Evolutionary conservation across 2,888 invertebrate genomes (phyloP), one percentile per base, ranked within the genome.

Genomic region (Sepioteuthis lessoniana): DNA sequence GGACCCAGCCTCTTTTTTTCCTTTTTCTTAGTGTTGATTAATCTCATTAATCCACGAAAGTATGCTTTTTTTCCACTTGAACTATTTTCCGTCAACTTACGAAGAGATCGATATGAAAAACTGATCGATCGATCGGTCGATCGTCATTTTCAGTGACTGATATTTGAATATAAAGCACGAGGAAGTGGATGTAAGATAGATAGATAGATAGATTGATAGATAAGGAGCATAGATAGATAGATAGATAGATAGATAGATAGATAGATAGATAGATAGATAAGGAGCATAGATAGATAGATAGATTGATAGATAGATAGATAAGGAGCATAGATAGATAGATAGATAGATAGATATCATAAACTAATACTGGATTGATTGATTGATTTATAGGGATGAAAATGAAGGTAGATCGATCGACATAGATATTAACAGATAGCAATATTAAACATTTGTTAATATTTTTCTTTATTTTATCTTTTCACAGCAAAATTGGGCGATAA

Each of bases 391-490:
- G n/a, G 19, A 16, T 35, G 25, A 4, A 91, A 37, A 37, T 7
- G 0, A 5, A 37, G 25, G 38, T 91, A 10, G 21, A 16, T 37
- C 37, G 16, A 90, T 37, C 16, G n/a, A 90, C 21, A n/a, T 3
- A 47, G 25, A 47, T 55, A 60, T 25, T 47, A 16, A 50, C n/a
- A 50, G 38, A 50, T 28, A 38, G 19, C 42, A 37, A 47, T 47
- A 50, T 93, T 60, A 60, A 31, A 91, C 38, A 91, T 46, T 42
- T 91, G 46, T 42, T 38, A 37, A 92, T 46, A 91, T 91, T 42
- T 91, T n/a, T 92, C 31, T 42, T 42, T 38, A 47, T 42, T 37
- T 91, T 28, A 60, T n/a, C 35, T 35, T 76, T 76, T 76, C 76
- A 76, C 76, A 76, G 76, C n/a, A 35, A 76, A 35, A 76, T 76